A percentile compares a stretch with the other conserved stretches of the same genome.
Conservation (phyloP, 2,888 invertebrate genomes). For the Sesia apiformis region DNA sequence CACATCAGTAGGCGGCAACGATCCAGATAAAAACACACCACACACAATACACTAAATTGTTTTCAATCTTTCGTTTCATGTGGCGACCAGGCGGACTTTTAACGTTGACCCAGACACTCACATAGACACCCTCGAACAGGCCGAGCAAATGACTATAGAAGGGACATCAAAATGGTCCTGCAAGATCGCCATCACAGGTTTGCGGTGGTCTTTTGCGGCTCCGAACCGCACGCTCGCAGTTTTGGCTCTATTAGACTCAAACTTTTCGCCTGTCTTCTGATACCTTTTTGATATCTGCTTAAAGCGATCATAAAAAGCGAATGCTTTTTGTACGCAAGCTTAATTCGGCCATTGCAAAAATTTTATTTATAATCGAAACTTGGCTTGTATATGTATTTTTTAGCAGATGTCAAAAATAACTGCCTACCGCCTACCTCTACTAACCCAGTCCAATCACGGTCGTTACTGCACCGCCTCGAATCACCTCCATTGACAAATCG, state of each 20-base stretch:
- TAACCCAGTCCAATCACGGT: conserved; percentile 60
- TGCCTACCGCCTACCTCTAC: conserved; percentile 43
- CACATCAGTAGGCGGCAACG: conserved; percentile 15
- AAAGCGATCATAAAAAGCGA: neutral
- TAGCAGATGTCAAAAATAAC: conserved; percentile 55
- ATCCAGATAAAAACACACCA: conserved; percentile 28
- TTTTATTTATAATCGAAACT: neutral
- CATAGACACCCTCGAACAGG: conserved; percentile 98
- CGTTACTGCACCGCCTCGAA: conserved; percentile 64
- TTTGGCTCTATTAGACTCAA: conserved; percentile 69
- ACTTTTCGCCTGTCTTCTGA: conserved; percentile 63
- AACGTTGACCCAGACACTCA: conserved; percentile 97
- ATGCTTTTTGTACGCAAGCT: neutral
- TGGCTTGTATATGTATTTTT: neutral
- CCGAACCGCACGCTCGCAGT: conserved; percentile 69
- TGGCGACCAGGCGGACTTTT: conserved; percentile 91
- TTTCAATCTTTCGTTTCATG: conserved; percentile 69
- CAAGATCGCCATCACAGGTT: conserved; percentile 99
- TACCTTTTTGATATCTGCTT: conserved; percentile 62
- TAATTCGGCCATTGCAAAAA: neutral
- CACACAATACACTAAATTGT: conserved; percentile 56
- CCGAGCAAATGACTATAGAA: conserved; percentile 97
- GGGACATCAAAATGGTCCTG: conserved; percentile 99
- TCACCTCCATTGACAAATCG: conserved; percentile 52
- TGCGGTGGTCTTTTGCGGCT: conserved; percentile 73